Percentiles rank a stretch among this genome's conserved stretches.
Conservation (phyloP, 2,113 vertebrate species). For the Noctilio leporinus region DNA sequence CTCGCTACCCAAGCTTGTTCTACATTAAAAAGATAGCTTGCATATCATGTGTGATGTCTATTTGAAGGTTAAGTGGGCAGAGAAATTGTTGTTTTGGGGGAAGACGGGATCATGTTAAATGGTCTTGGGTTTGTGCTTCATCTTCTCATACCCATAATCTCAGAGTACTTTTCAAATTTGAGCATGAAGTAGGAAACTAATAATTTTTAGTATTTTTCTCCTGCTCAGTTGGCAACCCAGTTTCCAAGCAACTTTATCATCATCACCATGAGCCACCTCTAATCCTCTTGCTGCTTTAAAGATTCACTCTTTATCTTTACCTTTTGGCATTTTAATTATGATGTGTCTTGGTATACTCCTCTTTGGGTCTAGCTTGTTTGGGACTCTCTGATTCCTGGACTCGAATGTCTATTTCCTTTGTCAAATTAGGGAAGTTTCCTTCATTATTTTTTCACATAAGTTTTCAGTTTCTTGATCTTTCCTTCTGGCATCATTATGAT, state of each 20-base stretch:
- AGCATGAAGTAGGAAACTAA: not conserved
- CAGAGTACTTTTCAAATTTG: not conserved
- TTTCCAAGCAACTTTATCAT: not conserved
- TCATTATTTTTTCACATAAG: too few relatives aligned
- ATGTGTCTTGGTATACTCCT: too few relatives aligned
- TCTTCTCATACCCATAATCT: not conserved
- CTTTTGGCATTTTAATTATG: too few relatives aligned
- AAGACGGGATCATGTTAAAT: not conserved
- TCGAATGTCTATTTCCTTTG: too few relatives aligned
- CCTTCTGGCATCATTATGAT: too few relatives aligned
- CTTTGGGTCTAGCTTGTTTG: too few relatives aligned
- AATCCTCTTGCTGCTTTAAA: too few relatives aligned
- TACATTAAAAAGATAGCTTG: slow-evolving; percentile 64
- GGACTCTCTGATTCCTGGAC: too few relatives aligned
- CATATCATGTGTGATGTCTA: not conserved
- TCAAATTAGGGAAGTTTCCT: too few relatives aligned
- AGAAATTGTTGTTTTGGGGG: not conserved
- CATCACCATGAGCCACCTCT: not conserved
- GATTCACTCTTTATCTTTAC: too few relatives aligned
- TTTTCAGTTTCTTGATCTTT: too few relatives aligned
- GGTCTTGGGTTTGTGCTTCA: not conserved
- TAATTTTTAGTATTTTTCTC: not conserved
- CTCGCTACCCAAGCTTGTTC: slow-evolving; percentile 22
- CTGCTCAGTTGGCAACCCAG: not conserved
- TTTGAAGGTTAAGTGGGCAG: not conserved